phyloP scores from a whole-genome alignment of 2,113 vertebrate genomes.

The Podarcis cretensis region DNA sequence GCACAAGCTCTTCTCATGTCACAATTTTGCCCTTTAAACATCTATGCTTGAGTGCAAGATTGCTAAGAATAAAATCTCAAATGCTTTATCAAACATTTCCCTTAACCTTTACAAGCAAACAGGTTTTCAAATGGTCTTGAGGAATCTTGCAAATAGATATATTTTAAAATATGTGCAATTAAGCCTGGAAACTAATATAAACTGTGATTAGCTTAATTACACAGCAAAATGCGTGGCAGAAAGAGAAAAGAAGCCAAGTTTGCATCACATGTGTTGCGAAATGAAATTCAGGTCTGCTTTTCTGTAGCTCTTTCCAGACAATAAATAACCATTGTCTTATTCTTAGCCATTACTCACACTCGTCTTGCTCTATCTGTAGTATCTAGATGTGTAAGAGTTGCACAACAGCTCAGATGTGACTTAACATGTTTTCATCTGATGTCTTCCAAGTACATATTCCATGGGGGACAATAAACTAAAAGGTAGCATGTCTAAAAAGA shows the following conservation, averaged over 20 bases:
- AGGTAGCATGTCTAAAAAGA: background rate
- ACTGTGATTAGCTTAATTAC: slow-evolving; percentile 12
- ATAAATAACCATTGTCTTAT: background rate
- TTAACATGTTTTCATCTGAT: background rate
- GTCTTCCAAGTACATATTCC: background rate
- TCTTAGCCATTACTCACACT: background rate
- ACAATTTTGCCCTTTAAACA: slow-evolving; percentile 40
- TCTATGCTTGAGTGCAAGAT: slow-evolving; percentile 43
- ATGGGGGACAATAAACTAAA: background rate
- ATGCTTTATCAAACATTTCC: slow-evolving; percentile 33
- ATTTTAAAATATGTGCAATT: background rate
- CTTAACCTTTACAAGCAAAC: slow-evolving; percentile 41
- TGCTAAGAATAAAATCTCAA: slow-evolving; percentile 57
- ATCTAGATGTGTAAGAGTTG: background rate
- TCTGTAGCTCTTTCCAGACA: background rate
- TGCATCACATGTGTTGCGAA: slow-evolving; percentile 5
- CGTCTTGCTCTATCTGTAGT: background rate
- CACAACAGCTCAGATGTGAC: background rate
- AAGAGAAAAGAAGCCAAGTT: slow-evolving; percentile 20
- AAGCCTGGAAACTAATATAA: background rate
- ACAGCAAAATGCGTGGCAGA: background rate
- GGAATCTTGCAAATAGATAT: background rate
- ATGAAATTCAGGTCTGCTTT: background rate
- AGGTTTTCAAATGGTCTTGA: slow-evolving; percentile 23
- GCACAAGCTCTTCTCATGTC: background rate